These are phyloP conservation scores for Pholis gunnellus DNA, from an alignment of 2,113 vertebrate genomes.

Conservation along the genomic window DNA sequence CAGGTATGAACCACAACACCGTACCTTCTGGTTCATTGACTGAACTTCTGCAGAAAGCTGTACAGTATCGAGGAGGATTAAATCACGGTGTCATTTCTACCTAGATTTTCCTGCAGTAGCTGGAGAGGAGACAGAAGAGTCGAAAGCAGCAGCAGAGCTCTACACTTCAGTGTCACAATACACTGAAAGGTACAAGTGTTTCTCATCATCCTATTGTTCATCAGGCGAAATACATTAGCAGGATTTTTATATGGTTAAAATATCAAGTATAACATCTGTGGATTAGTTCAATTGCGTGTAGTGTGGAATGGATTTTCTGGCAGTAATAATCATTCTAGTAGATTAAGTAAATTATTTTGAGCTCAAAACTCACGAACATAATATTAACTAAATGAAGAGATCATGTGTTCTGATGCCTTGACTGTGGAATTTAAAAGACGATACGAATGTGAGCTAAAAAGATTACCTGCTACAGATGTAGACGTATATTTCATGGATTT, in stretches of 20 bases:
- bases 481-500: background rate
- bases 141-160: slow-evolving; percentile 85
- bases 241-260: background rate
- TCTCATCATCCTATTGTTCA: background rate
- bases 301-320: background rate
- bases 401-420: background rate
- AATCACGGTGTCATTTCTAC: slow-evolving; percentile 13
- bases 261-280: background rate
- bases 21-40: background rate
- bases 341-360: background rate
- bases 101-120: slow-evolving; percentile 82
- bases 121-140: slow-evolving; percentile 88
- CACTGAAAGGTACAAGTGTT: slow-evolving; percentile 84
- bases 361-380: background rate
- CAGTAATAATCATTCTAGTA: background rate
- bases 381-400: background rate
- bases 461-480: background rate
- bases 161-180: slow-evolving; percentile 84
- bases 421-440: background rate
- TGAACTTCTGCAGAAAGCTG: background rate
- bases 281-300: background rate
- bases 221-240: background rate
- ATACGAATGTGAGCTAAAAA: background rate
- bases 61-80: background rate
- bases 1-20: slow-evolving; percentile 68